phyloP scores from a whole-genome alignment of 1,140 invertebrate genomes.

The Hestina assimilis region DNA sequence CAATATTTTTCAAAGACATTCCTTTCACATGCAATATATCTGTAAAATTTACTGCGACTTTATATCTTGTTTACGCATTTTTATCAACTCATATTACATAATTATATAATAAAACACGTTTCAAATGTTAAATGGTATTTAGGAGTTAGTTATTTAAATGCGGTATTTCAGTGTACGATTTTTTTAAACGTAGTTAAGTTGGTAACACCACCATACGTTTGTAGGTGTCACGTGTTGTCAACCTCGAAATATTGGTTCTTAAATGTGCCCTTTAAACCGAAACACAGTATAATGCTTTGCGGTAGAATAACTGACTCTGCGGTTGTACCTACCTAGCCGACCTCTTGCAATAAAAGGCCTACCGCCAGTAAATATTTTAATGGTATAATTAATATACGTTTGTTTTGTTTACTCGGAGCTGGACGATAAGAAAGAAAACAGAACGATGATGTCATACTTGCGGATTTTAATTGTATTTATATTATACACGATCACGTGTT shows the following conservation, averaged over 20 bases:
- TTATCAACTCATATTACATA: slow-evolving; percentile 6
- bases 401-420: neutral
- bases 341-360: no score
- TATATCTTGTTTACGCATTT: slow-evolving; percentile 9
- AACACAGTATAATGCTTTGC: no score
- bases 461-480: neutral
- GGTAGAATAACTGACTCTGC: no score
- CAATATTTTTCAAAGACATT: slow-evolving; percentile 14
- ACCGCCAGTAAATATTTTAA: no score
- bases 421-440: slow-evolving; percentile 1
- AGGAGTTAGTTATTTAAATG: no score
- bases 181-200: no score
- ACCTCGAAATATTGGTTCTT: no score
- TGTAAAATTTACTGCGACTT: slow-evolving; percentile 2
- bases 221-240: no score
- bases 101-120: neutral
- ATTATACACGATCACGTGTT: neutral
- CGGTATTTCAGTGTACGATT: no score
- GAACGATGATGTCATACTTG: slow-evolving; percentile 1
- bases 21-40: slow-evolving; percentile 3
- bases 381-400: neutral
- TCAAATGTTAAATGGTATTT: neutral
- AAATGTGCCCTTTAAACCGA: no score
- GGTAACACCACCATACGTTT: no score
- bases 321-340: no score